Evolutionary conservation across 2,888 invertebrate species (phyloP).

Genomic region (Tribolium freemani): DNA sequence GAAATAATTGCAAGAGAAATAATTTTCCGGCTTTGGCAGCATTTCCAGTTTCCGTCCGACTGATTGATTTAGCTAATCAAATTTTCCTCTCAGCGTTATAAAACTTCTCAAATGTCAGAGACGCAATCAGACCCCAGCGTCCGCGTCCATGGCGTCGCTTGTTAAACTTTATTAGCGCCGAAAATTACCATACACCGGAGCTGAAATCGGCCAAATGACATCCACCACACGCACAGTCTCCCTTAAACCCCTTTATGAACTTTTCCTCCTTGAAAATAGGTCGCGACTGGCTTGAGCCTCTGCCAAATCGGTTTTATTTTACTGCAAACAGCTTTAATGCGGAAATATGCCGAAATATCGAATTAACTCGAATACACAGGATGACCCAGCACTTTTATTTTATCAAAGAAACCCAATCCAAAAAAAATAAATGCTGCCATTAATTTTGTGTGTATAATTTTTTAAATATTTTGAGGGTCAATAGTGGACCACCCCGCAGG

Average conservation of each 20-base stretch:
- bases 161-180: slow-evolving; percentile 40
- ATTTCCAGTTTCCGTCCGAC: neutral
- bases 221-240: slow-evolving; percentile 20
- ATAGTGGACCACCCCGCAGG: no score
- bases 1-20: no score
- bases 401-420: no score
- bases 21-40: neutral
- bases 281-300: slow-evolving; percentile 16
- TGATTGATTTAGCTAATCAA: neutral
- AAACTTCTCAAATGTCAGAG: slow-evolving; percentile 26
- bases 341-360: slow-evolving; percentile 6
- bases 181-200: slow-evolving; percentile 27
- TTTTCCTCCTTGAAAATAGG: slow-evolving; percentile 31
- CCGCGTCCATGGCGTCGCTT: slow-evolving; percentile 32
- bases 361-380: no score
- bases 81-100: neutral
- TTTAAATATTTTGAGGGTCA: no score
- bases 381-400: no score
- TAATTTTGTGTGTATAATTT: no score
- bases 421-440: no score
- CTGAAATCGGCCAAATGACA: slow-evolving; percentile 25
- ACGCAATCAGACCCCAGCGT: slow-evolving; percentile 28
- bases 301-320: slow-evolving; percentile 39
- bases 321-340: slow-evolving; percentile 21
- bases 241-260: slow-evolving; percentile 32